A percentile compares a stretch with the other conserved stretches of the same genome.
These are phyloP conservation scores for Zygothrica quintamaculata DNA, from an alignment of 2,888 invertebrate species.

Conservation along the genomic window DNA sequence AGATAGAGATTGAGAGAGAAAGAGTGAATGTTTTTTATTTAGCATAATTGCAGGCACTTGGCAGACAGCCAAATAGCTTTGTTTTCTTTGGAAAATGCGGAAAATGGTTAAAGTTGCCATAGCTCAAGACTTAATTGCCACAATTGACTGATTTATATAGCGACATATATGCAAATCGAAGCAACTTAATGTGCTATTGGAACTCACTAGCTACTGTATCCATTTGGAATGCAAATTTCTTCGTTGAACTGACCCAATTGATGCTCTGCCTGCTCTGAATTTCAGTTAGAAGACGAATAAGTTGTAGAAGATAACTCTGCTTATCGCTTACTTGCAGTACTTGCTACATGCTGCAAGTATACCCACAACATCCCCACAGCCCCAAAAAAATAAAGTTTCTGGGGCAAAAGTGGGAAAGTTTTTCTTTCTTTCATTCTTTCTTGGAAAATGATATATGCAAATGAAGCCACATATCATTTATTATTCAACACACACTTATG, in stretches of 20 bases:
- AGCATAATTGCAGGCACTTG: conserved; percentile 62
- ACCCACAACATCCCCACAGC: too few relatives aligned
- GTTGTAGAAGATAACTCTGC: neutral
- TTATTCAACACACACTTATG: conserved; percentile 1
- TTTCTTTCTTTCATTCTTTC: too few relatives aligned
- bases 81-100: too few relatives aligned
- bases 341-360: neutral
- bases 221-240: neutral
- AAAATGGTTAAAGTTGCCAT: conserved; percentile 11
- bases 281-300: too few relatives aligned
- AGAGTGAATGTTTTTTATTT: conserved; percentile 1
- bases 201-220: neutral
- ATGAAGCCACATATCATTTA: neutral
- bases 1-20: neutral
- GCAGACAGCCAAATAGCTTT: conserved; percentile 64
- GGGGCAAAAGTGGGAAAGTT: too few relatives aligned
- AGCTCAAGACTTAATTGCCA: conserved; percentile 42
- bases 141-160: conserved; percentile 43
- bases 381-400: too few relatives aligned
- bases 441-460: too few relatives aligned
- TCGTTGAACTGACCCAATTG: neutral
- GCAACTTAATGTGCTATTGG: neutral
- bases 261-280: neutral
- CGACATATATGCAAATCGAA: conserved; percentile 1
- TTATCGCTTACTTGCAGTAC: neutral